A percentile compares a stretch with the other conserved stretches of the same genome.
These are phyloP conservation scores for Drosophila tani DNA, from an alignment of 1,140 invertebrate species.

Conservation along the genomic window DNA sequence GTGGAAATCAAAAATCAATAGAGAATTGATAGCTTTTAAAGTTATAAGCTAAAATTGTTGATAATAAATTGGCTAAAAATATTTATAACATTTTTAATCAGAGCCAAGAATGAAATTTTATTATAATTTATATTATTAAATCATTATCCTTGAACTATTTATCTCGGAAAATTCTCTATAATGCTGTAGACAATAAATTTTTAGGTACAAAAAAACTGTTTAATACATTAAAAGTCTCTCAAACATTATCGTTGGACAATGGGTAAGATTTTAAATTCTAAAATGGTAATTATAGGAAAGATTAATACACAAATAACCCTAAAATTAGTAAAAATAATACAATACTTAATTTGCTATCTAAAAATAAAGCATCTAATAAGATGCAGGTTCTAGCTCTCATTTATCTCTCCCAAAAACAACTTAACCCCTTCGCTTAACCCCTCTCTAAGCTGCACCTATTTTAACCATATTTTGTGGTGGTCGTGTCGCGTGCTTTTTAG, in stretches of 20 bases:
- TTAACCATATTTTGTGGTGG: conserved; percentile 20
- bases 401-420: neutral
- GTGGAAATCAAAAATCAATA: neutral
- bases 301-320: neutral
- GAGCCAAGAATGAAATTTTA: neutral
- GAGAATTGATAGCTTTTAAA: neutral
- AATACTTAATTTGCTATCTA: neutral
- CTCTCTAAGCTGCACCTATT: neutral
- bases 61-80: neutral
- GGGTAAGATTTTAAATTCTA: no score
- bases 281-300: no score
- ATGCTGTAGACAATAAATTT: no score
- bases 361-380: neutral
- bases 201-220: neutral
- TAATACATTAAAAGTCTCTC: no score
- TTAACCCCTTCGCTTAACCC: neutral
- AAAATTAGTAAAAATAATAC: neutral
- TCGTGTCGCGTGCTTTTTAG: conserved; percentile 22
- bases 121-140: neutral
- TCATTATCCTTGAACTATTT: neutral
- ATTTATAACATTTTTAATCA: neutral
- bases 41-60: neutral
- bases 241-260: no score
- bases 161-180: neutral
- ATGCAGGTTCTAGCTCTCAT: neutral